A percentile compares a stretch with the other conserved stretches of the same genome.
phyloP scores from a whole-genome alignment of 2,888 invertebrate species.

The Rhynchonema sp. region DNA sequence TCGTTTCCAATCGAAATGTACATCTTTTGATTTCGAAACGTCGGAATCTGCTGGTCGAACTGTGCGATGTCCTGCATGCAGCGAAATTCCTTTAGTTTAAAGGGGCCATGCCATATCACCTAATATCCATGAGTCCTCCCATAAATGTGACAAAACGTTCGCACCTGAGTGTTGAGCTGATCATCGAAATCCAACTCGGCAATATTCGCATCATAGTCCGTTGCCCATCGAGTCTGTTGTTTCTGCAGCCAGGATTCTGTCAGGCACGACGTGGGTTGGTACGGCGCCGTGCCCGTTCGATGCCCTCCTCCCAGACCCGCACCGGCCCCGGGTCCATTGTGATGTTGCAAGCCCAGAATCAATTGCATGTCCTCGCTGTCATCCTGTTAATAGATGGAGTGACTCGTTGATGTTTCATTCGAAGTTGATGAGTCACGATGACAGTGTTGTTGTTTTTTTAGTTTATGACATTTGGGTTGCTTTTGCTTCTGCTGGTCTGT shows the following conservation, averaged over 20 bases:
- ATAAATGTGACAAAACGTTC: too few relatives aligned
- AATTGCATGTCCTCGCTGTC: background rate
- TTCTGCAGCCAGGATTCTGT: slow-evolving; percentile 3
- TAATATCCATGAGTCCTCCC: too few relatives aligned
- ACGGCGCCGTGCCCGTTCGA: too few relatives aligned
- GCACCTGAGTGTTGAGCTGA: background rate
- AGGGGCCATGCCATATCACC: too few relatives aligned
- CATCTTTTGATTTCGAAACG: background rate
- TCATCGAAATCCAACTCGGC: slow-evolving; percentile 25
- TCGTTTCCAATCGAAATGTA: background rate
- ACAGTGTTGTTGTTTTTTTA: too few relatives aligned
- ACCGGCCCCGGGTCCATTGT: background rate
- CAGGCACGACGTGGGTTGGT: background rate
- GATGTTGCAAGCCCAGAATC: background rate
- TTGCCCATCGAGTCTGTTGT: slow-evolving; percentile 2
- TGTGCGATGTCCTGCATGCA: background rate
- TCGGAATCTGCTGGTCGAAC: background rate
- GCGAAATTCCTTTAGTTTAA: too few relatives aligned
- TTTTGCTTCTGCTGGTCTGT: too few relatives aligned
- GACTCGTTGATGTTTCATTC: too few relatives aligned
- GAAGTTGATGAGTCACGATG: too few relatives aligned
- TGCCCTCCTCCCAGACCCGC: background rate
- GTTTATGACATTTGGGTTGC: too few relatives aligned
- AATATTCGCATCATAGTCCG: slow-evolving; percentile 23
- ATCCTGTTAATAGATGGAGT: too few relatives aligned